A percentile compares a stretch with the other conserved stretches of the same genome.
Conservation (phyloP, 1,140 invertebrate species). For the Lethrus apterus region DNA sequence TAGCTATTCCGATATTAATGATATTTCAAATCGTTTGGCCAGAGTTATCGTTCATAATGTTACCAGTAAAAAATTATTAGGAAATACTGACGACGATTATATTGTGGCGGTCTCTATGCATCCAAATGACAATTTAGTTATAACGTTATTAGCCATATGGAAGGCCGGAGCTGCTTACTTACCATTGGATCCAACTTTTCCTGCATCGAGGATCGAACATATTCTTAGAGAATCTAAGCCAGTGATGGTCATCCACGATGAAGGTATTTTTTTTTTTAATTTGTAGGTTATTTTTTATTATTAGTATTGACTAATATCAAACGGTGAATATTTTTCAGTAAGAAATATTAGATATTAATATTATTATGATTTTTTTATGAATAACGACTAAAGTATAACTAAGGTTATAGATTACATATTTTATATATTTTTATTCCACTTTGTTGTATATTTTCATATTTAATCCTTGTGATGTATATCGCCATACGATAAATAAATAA, state of each 20-base stretch:
- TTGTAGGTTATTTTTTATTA: no score
- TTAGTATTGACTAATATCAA: no score
- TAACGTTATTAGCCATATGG: constrained; percentile 63
- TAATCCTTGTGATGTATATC: no score
- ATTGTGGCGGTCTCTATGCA: constrained; percentile 70
- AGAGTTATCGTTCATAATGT: constrained; percentile 46
- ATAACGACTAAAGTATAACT: no score
- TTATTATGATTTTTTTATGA: no score
- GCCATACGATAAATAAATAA: no score
- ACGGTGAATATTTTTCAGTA: not conserved
- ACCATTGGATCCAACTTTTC: constrained; percentile 71
- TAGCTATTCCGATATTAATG: constrained; percentile 52
- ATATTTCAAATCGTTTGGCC: constrained; percentile 52
- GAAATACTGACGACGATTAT: constrained; percentile 57
- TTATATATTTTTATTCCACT: not conserved
- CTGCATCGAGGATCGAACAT: constrained; percentile 62
- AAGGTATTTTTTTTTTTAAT: constrained; percentile 29
- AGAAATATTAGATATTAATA: not conserved
- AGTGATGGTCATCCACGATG: constrained; percentile 59
- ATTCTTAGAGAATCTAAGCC: constrained; percentile 71
- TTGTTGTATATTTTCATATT: constrained; percentile 3
- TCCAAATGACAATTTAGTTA: constrained; percentile 62
- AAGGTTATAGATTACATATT: no score
- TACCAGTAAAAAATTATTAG: constrained; percentile 32
- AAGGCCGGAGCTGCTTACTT: constrained; percentile 78